Evolutionary conservation across 2,113 vertebrate species (phyloP).

Genomic region (Phrynosoma blainvillii): DNA sequence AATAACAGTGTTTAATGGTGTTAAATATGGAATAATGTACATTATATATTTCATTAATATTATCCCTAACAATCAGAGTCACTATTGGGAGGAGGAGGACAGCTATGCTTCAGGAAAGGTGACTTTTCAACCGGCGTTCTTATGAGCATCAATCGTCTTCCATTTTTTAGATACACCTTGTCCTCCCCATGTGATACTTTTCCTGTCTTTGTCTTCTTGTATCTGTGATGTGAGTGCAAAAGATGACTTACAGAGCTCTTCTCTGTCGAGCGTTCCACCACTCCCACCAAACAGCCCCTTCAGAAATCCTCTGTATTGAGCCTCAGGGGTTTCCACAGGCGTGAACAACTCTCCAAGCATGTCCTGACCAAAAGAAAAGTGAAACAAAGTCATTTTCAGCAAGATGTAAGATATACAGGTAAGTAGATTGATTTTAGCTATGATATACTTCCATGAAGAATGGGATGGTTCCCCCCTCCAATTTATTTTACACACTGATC

Average conservation of each 20-base stretch:
- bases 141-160: neutral
- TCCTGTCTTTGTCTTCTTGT: neutral
- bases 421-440: neutral
- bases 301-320: slow-evolving; percentile 95
- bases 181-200: neutral
- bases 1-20: neutral
- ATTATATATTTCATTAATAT: neutral
- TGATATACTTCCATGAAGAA: neutral
- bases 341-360: slow-evolving; percentile 97
- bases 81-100: no score
- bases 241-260: slow-evolving; percentile 92
- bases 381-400: neutral
- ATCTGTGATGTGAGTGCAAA: neutral
- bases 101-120: no score
- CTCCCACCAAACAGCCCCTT: slow-evolving; percentile 97
- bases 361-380: slow-evolving; percentile 79
- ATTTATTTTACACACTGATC: neutral
- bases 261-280: slow-evolving; percentile 92
- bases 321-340: slow-evolving; percentile 96
- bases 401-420: neutral
- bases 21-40: neutral
- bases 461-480: accelerated
- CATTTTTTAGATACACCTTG: neutral
- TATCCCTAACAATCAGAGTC: neutral
- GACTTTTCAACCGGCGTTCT: no score